Evolutionary conservation across 2,888 invertebrate species (phyloP).

Genomic region (Tyria jacobaeae): DNA sequence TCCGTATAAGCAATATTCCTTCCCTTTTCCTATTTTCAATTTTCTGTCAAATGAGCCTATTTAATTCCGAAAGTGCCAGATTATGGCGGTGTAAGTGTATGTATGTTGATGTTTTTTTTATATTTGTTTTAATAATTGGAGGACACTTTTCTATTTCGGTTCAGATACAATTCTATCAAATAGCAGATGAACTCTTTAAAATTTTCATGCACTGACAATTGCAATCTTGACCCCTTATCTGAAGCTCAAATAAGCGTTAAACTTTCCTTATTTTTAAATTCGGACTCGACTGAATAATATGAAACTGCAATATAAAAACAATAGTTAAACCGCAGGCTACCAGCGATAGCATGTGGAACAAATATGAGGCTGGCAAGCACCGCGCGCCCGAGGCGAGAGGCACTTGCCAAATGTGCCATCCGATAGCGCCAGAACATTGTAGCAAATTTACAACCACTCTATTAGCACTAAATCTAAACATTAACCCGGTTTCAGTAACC

Average conservation of each 20-base stretch:
- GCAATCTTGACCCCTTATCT: background rate
- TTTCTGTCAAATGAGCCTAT: too few relatives aligned
- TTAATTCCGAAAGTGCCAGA: too few relatives aligned
- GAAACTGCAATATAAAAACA: constrained; percentile 67
- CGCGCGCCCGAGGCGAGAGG: constrained; percentile 64
- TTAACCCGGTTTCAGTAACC: constrained; percentile 84
- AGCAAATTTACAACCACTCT: constrained; percentile 83
- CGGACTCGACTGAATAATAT: constrained; percentile 38
- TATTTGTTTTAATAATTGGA: too few relatives aligned
- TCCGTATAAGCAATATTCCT: too few relatives aligned
- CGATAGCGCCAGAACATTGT: constrained; percentile 84
- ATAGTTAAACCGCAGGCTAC: constrained; percentile 73
- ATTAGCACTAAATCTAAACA: constrained; percentile 87
- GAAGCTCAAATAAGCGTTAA: background rate
- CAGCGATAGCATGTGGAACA: constrained; percentile 69
- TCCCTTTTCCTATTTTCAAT: too few relatives aligned
- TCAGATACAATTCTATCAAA: too few relatives aligned
- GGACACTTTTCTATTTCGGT: too few relatives aligned
- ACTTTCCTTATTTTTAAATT: constrained; percentile 24
- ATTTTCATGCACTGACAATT: background rate
- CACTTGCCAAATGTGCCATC: constrained; percentile 84
- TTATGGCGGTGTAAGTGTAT: too few relatives aligned
- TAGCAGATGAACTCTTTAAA: too few relatives aligned
- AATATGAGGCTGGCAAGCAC: constrained; percentile 76
- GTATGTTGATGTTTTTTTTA: too few relatives aligned